These are phyloP conservation scores for Garrulus glandarius DNA, from an alignment of 2,797 vertebrate species.

Conservation along the genomic window DNA sequence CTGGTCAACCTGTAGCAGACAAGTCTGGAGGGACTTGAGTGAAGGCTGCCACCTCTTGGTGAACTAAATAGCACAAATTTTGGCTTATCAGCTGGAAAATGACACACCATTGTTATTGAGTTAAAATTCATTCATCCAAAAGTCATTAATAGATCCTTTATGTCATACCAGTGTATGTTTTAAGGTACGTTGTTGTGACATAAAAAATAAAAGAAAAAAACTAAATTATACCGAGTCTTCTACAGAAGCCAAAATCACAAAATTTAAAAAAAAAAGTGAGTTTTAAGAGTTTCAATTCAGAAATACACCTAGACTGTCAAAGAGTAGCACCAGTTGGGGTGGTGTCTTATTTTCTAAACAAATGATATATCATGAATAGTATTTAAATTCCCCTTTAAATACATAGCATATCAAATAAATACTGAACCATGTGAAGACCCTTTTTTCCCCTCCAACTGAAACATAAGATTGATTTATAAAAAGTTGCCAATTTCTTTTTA, in stretches of 20 bases:
- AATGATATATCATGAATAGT: neutral
- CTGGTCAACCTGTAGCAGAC: neutral
- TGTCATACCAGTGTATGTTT: neutral
- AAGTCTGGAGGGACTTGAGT: neutral
- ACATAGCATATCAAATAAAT: neutral
- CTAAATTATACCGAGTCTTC: neutral
- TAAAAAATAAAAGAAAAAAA: neutral
- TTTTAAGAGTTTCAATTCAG: neutral
- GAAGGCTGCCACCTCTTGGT: constrained; percentile 36
- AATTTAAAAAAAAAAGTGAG: neutral
- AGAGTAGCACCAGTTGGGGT: neutral
- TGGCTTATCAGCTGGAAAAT: neutral
- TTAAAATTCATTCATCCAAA: neutral
- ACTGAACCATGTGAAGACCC: neutral
- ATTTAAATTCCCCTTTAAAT: neutral
- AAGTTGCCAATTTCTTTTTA: neutral
- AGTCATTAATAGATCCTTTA: neutral
- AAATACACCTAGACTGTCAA: neutral
- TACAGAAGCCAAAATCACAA: neutral
- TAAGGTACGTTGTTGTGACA: neutral
- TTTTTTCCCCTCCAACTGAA: neutral
- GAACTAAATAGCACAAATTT: neutral
- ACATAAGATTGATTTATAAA: neutral
- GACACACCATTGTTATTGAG: neutral
- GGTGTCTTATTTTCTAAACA: neutral